Conservation (phyloP, 2,113 vertebrate genomes). For the Micronycteris hirsuta region DNA sequence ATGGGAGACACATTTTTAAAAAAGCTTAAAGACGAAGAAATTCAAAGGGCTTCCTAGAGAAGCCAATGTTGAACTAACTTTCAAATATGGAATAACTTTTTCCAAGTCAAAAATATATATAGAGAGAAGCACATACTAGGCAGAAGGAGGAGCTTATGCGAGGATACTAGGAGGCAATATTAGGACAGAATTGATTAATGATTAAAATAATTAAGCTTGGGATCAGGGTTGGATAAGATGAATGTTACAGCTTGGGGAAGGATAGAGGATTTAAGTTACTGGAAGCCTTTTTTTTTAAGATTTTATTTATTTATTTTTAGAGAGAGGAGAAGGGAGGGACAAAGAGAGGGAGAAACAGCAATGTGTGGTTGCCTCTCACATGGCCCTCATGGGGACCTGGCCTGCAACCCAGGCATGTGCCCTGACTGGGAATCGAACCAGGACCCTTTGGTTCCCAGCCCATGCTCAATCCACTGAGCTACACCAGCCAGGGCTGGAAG, state of each 20-base stretch:
- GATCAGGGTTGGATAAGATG: background rate
- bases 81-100: background rate
- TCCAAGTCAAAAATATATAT: background rate
- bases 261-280: background rate
- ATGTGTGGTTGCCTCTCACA: no score
- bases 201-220: background rate
- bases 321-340: no score
- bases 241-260: background rate
- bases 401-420: no score
- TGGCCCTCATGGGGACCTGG: no score
- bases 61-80: background rate
- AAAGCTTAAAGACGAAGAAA: background rate
- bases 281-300: no score
- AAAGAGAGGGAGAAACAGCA: no score
- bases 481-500: no score
- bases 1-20: background rate
- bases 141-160: background rate
- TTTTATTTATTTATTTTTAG: no score
- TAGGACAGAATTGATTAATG: background rate
- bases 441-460: no score
- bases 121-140: background rate
- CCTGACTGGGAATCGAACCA: no score
- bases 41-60: background rate
- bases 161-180: background rate
- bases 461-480: no score